Evolutionary conservation across 2,888 invertebrate genomes (phyloP).

Genomic region (Volucella inflata): DNA sequence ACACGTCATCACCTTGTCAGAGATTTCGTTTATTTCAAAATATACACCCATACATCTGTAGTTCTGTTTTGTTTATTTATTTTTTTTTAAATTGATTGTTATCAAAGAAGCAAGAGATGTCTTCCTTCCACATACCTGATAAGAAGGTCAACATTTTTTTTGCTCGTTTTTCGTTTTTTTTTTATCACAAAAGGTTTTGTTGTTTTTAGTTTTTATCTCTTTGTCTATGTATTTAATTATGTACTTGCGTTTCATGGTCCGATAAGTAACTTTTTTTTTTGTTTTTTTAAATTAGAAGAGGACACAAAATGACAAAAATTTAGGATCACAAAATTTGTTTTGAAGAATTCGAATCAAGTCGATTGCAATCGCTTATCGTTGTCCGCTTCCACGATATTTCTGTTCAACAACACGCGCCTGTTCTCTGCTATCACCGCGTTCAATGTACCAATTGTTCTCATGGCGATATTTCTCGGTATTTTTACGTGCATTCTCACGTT

Average conservation of each 20-base stretch:
- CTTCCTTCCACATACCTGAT: neutral
- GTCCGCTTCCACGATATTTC: constrained; percentile 42
- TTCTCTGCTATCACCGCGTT: constrained; percentile 81
- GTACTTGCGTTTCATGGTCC: constrained; percentile 20
- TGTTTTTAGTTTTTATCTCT: constrained; percentile 42
- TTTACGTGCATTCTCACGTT: constrained; percentile 79
- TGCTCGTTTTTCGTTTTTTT: constrained; percentile 12
- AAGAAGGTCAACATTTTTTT: constrained; percentile 23
- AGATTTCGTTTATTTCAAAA: constrained; percentile 60
- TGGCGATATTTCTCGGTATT: constrained; percentile 78
- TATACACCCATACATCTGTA: constrained; percentile 57
- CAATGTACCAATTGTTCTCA: constrained; percentile 81
- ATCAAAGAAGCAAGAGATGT: neutral
- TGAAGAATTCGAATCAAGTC: constrained; percentile 23
- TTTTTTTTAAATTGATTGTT: constrained; percentile 45
- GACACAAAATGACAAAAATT: constrained; percentile 35
- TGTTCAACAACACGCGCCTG: constrained; percentile 78
- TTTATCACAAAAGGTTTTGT: constrained; percentile 66
- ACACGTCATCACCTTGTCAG: constrained; percentile 19
- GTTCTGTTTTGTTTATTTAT: constrained; percentile 16
- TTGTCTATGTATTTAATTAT: constrained; percentile 7
- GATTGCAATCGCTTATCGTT: constrained; percentile 6
- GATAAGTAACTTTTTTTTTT: constrained; percentile 33
- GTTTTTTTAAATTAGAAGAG: constrained; percentile 8
- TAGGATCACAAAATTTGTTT: constrained; percentile 61